Conservation (phyloP, 2,888 invertebrate species). For the Dicyrtomina minuta region DNA sequence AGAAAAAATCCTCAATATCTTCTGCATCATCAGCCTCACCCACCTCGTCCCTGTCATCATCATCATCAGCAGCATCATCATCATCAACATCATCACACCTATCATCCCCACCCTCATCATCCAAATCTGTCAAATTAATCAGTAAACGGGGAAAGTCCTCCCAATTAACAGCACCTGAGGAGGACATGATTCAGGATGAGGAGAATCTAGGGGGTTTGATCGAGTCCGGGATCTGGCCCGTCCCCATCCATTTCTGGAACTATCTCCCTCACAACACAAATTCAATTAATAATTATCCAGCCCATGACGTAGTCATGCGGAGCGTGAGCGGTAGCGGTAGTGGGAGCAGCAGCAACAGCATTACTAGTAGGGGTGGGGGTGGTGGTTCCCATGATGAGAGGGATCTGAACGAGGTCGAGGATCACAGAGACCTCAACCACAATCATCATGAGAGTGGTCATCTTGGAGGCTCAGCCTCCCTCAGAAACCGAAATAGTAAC, state of each 20-base stretch:
- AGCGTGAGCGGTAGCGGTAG: background rate
- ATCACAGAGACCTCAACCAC: background rate
- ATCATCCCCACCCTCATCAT: background rate
- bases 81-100: no score
- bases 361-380: background rate
- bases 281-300: slow-evolving; percentile 2
- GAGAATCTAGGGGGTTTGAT: slow-evolving; percentile 1
- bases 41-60: background rate
- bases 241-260: slow-evolving; percentile 26
- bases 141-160: background rate
- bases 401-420: background rate
- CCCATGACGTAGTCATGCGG: background rate
- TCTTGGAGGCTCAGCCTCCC: no score
- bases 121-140: background rate
- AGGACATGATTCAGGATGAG: no score
- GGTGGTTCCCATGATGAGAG: background rate
- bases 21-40: background rate
- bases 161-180: no score
- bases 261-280: slow-evolving; percentile 25
- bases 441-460: background rate
- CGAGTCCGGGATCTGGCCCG: slow-evolving; percentile 5
- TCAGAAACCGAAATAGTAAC: background rate
- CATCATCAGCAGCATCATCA: slow-evolving; percentile 6
- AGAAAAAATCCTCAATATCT: no score
- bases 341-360: no score